Conservation (phyloP, 2,797 vertebrate genomes). For the Limosa lapponica region DNA sequence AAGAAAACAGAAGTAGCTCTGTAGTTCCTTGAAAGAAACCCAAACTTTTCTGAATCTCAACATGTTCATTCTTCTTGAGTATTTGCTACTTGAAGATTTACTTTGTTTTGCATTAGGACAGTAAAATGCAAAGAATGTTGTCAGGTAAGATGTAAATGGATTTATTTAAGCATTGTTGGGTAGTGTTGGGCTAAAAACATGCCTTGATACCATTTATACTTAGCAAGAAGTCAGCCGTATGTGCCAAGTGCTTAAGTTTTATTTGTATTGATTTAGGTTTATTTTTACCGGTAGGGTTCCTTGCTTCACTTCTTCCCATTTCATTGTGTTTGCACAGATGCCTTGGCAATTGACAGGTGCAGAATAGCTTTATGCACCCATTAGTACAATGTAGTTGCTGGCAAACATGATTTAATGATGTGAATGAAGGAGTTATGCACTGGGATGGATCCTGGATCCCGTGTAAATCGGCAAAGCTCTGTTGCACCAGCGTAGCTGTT, state of each 20-base stretch:
- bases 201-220: neutral
- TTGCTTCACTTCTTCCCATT: neutral
- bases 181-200: neutral
- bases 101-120: neutral
- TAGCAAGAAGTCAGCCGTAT: neutral
- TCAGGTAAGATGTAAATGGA: neutral
- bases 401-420: neutral
- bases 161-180: neutral
- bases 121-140: neutral
- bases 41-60: neutral
- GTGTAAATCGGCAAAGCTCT: neutral
- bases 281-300: neutral
- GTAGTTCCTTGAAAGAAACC: neutral
- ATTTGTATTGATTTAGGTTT: constrained; percentile 7
- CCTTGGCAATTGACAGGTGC: neutral
- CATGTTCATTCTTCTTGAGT: accelerated
- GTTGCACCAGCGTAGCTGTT: neutral
- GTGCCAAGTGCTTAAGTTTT: neutral
- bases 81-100: neutral
- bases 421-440: neutral
- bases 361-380: neutral
- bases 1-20: neutral
- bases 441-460: neutral
- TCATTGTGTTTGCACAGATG: neutral
- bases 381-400: neutral